Evolutionary conservation across 1,140 invertebrate genomes (phyloP).

Genomic region (Musca domestica): DNA sequence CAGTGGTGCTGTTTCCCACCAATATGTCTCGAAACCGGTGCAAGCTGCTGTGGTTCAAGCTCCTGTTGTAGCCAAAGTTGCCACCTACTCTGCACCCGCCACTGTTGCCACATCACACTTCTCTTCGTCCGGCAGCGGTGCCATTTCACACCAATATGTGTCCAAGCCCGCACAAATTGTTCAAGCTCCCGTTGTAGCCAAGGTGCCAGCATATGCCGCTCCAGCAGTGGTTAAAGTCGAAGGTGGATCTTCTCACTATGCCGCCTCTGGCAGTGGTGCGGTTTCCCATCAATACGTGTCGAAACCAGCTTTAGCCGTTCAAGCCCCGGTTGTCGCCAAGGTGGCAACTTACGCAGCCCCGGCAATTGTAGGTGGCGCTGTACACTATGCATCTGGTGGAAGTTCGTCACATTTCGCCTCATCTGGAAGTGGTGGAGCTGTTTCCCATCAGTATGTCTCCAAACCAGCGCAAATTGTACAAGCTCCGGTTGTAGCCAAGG

Average conservation of each 20-base stretch:
- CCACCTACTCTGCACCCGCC: slow-evolving; percentile 4
- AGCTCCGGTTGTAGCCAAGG: slow-evolving; percentile 33
- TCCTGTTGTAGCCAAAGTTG: slow-evolving; percentile 25
- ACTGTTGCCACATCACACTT: not conserved
- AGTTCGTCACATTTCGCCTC: not conserved
- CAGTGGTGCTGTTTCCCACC: slow-evolving; percentile 27
- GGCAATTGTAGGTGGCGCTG: too few species aligned
- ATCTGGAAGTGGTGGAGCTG: not conserved
- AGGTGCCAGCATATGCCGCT: slow-evolving; percentile 28
- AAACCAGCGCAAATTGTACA: slow-evolving; percentile 29
- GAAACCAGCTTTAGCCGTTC: not conserved
- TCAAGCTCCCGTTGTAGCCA: slow-evolving; percentile 5
- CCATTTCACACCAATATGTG: slow-evolving; percentile 35
- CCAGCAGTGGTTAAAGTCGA: slow-evolving; percentile 10
- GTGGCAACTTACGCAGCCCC: slow-evolving; percentile 24
- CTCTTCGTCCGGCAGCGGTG: not conserved
- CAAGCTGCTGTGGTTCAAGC: slow-evolving; percentile 6
- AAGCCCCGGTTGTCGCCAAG: slow-evolving; percentile 23
- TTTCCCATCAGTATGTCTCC: slow-evolving; percentile 36
- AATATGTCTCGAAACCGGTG: slow-evolving; percentile 14
- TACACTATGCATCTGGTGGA: not conserved
- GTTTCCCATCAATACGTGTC: slow-evolving; percentile 29
- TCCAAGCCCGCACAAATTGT: too few species aligned
- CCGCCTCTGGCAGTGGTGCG: not conserved
- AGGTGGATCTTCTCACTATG: not conserved